phyloP scores from a whole-genome alignment of 2,888 invertebrate genomes.

The Sceliomorpha sp. region DNA sequence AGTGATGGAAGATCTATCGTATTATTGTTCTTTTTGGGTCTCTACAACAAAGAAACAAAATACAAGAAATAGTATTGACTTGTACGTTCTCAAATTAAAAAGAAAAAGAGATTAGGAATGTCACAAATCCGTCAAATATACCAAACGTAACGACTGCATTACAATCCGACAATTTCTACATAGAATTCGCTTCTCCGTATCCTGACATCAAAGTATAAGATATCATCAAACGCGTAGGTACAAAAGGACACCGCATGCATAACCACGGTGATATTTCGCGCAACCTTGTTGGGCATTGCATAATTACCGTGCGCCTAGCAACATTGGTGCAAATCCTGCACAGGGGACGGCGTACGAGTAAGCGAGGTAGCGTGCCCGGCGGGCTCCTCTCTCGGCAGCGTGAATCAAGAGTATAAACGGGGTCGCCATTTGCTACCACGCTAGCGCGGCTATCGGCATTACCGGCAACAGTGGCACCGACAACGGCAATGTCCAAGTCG shows the following conservation, averaged over 20 bases:
- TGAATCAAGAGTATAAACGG: conserved; percentile 65
- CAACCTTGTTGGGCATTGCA: conserved; percentile 33
- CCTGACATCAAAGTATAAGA: too few species aligned
- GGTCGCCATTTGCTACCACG: conserved; percentile 64
- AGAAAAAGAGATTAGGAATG: too few species aligned
- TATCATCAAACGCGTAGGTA: too few species aligned
- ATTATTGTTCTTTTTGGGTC: too few species aligned
- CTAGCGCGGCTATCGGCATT: conserved; percentile 42
- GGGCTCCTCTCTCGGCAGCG: conserved; percentile 57
- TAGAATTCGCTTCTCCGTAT: too few species aligned
- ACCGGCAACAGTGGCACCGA: conserved; percentile 59
- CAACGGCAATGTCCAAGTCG: conserved; percentile 47
- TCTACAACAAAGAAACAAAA: too few species aligned
- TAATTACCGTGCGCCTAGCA: conserved; percentile 37
- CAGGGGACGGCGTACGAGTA: conserved; percentile 60
- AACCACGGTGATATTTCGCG: conserved; percentile 36
- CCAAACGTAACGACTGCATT: too few species aligned
- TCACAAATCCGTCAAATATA: too few species aligned
- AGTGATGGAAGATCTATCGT: background rate
- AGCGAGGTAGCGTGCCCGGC: conserved; percentile 70
- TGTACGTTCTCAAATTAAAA: too few species aligned
- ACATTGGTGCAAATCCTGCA: conserved; percentile 34
- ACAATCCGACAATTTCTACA: too few species aligned
- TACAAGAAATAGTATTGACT: too few species aligned
- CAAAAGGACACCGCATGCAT: conserved; percentile 11